Percentiles rank a stretch among this genome's conserved stretches.
Conservation (phyloP, 2,888 invertebrate genomes). For the Timema podura region DNA sequence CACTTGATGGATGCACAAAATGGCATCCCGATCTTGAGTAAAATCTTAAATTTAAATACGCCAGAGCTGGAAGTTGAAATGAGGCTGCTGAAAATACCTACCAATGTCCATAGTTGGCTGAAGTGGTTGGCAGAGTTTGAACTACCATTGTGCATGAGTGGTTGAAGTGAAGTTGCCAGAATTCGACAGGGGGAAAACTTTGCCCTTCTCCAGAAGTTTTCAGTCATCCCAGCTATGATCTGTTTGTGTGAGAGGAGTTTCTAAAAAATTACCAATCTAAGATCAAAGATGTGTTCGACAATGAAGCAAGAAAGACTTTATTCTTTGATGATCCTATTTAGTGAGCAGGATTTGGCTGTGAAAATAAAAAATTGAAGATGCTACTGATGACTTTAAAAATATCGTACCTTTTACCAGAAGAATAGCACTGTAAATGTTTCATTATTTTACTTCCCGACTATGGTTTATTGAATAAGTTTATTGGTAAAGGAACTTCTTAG, state of each 20-base stretch:
- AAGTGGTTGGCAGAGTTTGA: not conserved
- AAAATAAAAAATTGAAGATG: not conserved
- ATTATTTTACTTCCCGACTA: too few species aligned
- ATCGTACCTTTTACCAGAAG: too few species aligned
- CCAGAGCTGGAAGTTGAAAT: too few species aligned
- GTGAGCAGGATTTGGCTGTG: not conserved
- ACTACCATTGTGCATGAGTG: too few species aligned
- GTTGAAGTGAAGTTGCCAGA: too few species aligned
- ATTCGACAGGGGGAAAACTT: not conserved
- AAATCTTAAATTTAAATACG: too few species aligned
- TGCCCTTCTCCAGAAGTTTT: not conserved
- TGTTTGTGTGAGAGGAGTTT: conserved; percentile 8
- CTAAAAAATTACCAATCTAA: not conserved
- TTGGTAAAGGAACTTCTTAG: too few species aligned
- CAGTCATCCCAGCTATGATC: not conserved
- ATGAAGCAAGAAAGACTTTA: not conserved
- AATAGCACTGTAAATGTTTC: too few species aligned
- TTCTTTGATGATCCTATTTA: not conserved
- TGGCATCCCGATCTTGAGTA: too few species aligned
- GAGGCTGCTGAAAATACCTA: not conserved
- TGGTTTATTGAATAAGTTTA: too few species aligned
- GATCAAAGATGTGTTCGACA: not conserved
- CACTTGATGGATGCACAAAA: too few species aligned
- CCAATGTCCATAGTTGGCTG: not conserved
- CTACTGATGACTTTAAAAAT: not conserved